Evolutionary conservation across 2,797 vertebrate species (phyloP).

Genomic region (Megaceryle alcyon): DNA sequence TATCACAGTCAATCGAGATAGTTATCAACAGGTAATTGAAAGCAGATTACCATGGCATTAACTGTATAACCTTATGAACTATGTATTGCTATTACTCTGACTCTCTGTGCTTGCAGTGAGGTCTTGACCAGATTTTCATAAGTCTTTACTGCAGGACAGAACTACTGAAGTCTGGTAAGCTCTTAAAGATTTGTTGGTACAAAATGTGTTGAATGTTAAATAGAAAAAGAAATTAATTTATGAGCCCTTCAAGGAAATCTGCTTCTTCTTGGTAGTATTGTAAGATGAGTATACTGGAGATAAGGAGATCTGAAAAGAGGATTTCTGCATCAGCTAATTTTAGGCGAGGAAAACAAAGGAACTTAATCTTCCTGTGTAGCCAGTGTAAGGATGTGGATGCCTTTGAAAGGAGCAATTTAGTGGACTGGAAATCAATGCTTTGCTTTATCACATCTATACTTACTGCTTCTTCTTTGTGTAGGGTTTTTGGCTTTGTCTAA

Average conservation of each 20-base stretch:
- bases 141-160: background rate
- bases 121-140: background rate
- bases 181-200: background rate
- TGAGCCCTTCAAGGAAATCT: background rate
- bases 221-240: background rate
- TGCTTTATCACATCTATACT: background rate
- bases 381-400: background rate
- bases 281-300: background rate
- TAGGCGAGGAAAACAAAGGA: background rate
- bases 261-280: background rate
- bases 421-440: background rate
- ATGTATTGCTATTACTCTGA: background rate
- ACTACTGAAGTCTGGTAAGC: background rate
- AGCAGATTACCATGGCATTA: background rate
- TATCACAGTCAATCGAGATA: background rate
- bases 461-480: background rate
- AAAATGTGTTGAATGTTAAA: background rate
- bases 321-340: background rate
- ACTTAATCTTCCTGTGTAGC: background rate
- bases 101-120: background rate
- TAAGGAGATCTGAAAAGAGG: background rate
- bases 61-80: background rate
- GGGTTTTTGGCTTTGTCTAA: background rate
- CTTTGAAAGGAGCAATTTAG: background rate
- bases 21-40: background rate